phyloP scores from a whole-genome alignment of 2,113 vertebrate genomes.

The Orycteropus afer region DNA sequence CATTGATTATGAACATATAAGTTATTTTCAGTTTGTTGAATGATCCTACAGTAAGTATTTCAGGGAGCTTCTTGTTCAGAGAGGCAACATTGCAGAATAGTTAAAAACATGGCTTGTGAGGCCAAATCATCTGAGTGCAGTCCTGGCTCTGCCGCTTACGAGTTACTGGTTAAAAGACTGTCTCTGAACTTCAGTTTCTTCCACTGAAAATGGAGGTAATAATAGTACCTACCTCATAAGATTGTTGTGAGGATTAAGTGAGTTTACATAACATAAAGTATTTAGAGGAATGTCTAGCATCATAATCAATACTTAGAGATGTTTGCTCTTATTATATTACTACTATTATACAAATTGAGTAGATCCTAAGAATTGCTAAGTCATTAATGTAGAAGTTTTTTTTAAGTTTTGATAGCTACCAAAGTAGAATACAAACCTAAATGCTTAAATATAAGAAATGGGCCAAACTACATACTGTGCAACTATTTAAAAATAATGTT shows the following conservation, averaged over 20 bases:
- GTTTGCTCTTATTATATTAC: conserved; percentile 27
- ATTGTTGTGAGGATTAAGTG: conserved; percentile 51
- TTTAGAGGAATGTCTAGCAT: conserved; percentile 21
- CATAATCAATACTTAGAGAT: conserved; percentile 32
- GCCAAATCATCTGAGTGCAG: conserved; percentile 19
- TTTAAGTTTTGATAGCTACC: conserved; percentile 17
- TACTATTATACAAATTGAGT: background rate
- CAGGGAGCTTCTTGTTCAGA: background rate
- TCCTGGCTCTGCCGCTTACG: background rate
- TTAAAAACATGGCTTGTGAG: background rate
- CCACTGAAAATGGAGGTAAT: conserved; percentile 52
- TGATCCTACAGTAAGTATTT: background rate
- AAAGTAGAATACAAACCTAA: conserved; percentile 44
- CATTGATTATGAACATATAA: background rate
- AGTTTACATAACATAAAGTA: conserved; percentile 7
- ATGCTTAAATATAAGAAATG: background rate
- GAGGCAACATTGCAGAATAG: background rate
- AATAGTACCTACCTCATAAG: conserved; percentile 1
- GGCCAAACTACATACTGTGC: background rate
- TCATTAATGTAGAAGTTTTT: conserved; percentile 19
- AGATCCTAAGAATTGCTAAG: conserved; percentile 40
- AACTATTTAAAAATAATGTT: conserved; percentile 53
- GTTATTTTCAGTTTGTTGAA: conserved; percentile 5
- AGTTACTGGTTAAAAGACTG: background rate
- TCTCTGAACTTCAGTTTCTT: conserved; percentile 49